A percentile compares a stretch with the other conserved stretches of the same genome.
phyloP scores from a whole-genome alignment of 2,113 vertebrate genomes.

The Sarotherodon lohbergeri region DNA sequence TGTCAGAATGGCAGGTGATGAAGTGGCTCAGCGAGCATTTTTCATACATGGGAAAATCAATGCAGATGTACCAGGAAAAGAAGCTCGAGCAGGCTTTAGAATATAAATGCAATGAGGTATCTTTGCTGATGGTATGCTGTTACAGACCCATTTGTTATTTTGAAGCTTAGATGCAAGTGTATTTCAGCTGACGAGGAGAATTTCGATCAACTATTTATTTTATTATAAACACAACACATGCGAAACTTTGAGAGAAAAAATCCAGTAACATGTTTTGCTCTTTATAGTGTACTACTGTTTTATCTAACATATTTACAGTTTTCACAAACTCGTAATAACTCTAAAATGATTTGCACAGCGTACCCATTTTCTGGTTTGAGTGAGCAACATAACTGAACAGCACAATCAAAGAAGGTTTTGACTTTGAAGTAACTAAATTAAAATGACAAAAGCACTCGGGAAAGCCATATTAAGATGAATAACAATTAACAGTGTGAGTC shows the following conservation, averaged over 20 bases:
- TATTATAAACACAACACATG: neutral
- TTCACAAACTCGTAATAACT: neutral
- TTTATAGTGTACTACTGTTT: neutral
- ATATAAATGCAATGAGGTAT: slow-evolving; percentile 13
- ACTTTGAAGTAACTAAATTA: slow-evolving; percentile 29
- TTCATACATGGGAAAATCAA: slow-evolving; percentile 20
- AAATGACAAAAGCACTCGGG: slow-evolving; percentile 33
- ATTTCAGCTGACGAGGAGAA: neutral
- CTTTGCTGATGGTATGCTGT: neutral
- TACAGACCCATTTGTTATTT: neutral
- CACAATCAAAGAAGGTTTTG: neutral
- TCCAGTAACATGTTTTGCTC: neutral
- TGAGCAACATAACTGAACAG: neutral
- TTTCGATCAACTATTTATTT: neutral
- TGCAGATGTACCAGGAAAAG: neutral
- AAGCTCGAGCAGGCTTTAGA: neutral
- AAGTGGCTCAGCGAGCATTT: slow-evolving; percentile 26
- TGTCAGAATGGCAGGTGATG: slow-evolving; percentile 36
- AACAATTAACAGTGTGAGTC: slow-evolving; percentile 35
- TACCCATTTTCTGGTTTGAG: neutral
- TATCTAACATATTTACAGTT: neutral
- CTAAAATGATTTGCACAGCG: neutral
- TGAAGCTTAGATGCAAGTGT: neutral
- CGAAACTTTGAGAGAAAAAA: neutral
- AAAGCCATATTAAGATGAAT: slow-evolving; percentile 27